Evolutionary conservation across 37 sponge, comb jelly and placozoan genomes (phyloP), one percentile per base, ranked within the genome.

Genomic region (Bolinopsis microptera): DNA sequence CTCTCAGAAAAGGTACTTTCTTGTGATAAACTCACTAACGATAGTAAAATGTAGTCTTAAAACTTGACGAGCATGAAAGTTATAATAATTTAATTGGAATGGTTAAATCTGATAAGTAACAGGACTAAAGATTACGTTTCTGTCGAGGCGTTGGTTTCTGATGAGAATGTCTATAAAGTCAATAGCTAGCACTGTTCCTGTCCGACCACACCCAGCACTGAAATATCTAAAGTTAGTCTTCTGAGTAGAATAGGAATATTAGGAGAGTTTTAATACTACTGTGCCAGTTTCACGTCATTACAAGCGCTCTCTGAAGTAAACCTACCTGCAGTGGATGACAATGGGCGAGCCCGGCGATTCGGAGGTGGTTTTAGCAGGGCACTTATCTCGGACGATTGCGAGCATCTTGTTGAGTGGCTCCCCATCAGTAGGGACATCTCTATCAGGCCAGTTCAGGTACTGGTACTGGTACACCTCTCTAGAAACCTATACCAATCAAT

Each of bases 401-500:
- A 86, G 26, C 90, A 86, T 86, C 90, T 41, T 86, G 90, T 86
- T 36, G 2, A 86, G 90, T 0, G 90, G 61, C 30, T 39, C 90
- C 1, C 90, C 31, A 28, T 86, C 90, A 38, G 61, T n/a, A 21
- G 90, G 90, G 48, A 86, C 90, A 27, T 86, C 90, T 27, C 90
- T 86, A 30, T 86, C 90, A 22, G 90, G 90, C 90, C 90, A 86
- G 41, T 86, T n/a, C 61, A 86, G 90, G 61, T 33, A 86, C 90
- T 86, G 90, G 90, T 86, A 86, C 61, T 86, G 90, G 61, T n/a
- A 86, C 31, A 86, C 90, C 26, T 41, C 90, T 27, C 80, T 28
- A 13, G 80, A 22, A 9, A 77, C 80, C 80, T 77, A 36, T 25
- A n/a, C n/a, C n/a, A n/a, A n/a, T n/a, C n/a, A n/a, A n/a, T n/a